These are phyloP conservation scores for Eupithecia pulchellata DNA, from an alignment of 2,888 invertebrate species.

Conservation along the genomic window DNA sequence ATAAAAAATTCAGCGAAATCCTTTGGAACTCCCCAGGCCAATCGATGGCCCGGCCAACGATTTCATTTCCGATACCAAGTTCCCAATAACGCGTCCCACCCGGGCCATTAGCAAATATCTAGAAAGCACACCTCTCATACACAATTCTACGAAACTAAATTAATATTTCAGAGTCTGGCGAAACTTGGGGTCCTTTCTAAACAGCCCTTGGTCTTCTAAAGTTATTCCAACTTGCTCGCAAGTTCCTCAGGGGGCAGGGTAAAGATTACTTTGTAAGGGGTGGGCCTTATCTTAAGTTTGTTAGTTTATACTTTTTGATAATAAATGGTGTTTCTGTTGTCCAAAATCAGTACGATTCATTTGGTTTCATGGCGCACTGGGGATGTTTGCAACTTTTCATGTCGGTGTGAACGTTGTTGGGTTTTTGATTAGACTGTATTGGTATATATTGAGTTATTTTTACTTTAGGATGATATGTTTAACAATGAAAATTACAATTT, in stretches of 20 bases:
- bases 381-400: constrained; percentile 3
- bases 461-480: too few species aligned
- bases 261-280: constrained; percentile 78
- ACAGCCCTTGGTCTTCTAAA: constrained; percentile 85
- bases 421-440: neutral
- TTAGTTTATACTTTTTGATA: constrained; percentile 68
- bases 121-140: constrained; percentile 75
- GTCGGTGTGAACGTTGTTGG: neutral
- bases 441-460: neutral
- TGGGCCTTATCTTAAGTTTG: constrained; percentile 72
- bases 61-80: constrained; percentile 6
- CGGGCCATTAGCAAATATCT: constrained; percentile 66
- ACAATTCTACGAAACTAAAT: constrained; percentile 83
- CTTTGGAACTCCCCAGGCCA: too few species aligned
- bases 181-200: constrained; percentile 83
- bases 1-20: too few species aligned
- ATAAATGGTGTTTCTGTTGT: constrained; percentile 54
- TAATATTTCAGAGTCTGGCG: constrained; percentile 80
- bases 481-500: too few species aligned
- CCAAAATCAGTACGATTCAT: constrained; percentile 44
- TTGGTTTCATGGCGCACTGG: constrained; percentile 24
- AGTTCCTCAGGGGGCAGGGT: constrained; percentile 71
- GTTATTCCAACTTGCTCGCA: constrained; percentile 81
- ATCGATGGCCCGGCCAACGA: neutral
- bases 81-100: constrained; percentile 26